Evolutionary conservation across 2,888 invertebrate genomes (phyloP).

Genomic region (Syrista parreyssii): DNA sequence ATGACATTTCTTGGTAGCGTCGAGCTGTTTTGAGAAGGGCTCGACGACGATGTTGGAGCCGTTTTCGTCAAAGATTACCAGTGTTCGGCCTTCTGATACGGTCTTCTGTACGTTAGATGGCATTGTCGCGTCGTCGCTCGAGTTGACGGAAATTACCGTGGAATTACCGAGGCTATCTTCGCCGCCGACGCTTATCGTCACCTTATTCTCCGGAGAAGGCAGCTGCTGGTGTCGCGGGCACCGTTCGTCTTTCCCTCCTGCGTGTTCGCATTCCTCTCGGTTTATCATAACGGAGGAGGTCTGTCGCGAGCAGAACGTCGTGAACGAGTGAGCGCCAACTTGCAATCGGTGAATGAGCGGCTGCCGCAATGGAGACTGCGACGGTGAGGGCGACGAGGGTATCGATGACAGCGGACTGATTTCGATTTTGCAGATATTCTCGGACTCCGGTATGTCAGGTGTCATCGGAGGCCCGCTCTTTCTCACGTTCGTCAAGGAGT

Average conservation of each 20-base stretch:
- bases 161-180: slow-evolving; percentile 60
- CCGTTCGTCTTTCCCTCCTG: background rate
- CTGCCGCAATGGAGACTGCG: slow-evolving; percentile 28
- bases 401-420: slow-evolving; percentile 44
- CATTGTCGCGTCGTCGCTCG: slow-evolving; percentile 28
- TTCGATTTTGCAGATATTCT: slow-evolving; percentile 59
- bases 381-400: background rate
- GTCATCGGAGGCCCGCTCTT: background rate
- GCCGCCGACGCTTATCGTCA: slow-evolving; percentile 67
- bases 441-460: slow-evolving; percentile 34
- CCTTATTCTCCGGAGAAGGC: slow-evolving; percentile 56
- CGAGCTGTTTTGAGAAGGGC: background rate
- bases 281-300: slow-evolving; percentile 78
- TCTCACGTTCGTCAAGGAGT: background rate
- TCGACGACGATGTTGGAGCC: slow-evolving; percentile 59
- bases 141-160: slow-evolving; percentile 61
- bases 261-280: slow-evolving; percentile 72
- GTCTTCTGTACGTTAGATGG: slow-evolving; percentile 14
- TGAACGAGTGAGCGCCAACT: slow-evolving; percentile 42
- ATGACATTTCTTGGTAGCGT: background rate
- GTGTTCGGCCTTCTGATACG: slow-evolving; percentile 48
- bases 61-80: slow-evolving; percentile 63
- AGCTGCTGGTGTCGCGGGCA: slow-evolving; percentile 6
- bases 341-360: slow-evolving; percentile 61
- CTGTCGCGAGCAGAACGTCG: slow-evolving; percentile 56